A percentile compares a stretch with the other conserved stretches of the same genome.
Evolutionary conservation across 2,888 invertebrate species (phyloP).

Genomic region (Pemphredon lugubris): DNA sequence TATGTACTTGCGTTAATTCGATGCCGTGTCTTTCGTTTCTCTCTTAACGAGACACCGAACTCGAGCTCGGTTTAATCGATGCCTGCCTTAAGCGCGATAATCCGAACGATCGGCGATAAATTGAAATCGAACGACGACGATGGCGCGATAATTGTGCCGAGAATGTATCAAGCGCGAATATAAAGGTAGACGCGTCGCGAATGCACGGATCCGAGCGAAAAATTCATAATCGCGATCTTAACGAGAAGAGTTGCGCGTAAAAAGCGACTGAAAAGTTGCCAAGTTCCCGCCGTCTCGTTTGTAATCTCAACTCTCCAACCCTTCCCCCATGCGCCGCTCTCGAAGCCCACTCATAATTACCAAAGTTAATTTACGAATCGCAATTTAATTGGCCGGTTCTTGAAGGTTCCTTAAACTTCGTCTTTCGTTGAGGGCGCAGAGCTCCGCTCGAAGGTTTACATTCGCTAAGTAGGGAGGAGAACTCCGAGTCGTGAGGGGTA

Average conservation of each 20-base stretch:
- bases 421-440: slow-evolving; percentile 21
- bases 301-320: slow-evolving; percentile 58
- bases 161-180: background rate
- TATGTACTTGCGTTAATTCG: no score
- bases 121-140: no score
- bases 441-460: slow-evolving; percentile 27
- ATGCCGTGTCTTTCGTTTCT: no score
- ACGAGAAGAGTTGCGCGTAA: slow-evolving; percentile 68
- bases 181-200: background rate
- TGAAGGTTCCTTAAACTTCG: slow-evolving; percentile 66
- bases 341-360: slow-evolving; percentile 67
- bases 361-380: slow-evolving; percentile 70
- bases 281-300: slow-evolving; percentile 62
- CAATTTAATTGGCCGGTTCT: slow-evolving; percentile 70
- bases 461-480: slow-evolving; percentile 2
- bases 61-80: no score
- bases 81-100: no score
- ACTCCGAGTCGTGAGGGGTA: background rate
- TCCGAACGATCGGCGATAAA: background rate
- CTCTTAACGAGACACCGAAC: no score
- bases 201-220: slow-evolving; percentile 44
- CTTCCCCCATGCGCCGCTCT: slow-evolving; percentile 55
- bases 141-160: no score
- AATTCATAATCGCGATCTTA: slow-evolving; percentile 69
- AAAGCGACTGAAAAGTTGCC: slow-evolving; percentile 66